phyloP scores from a whole-genome alignment of 2,797 vertebrate species.

The Oryzias dopingdopingensis region DNA sequence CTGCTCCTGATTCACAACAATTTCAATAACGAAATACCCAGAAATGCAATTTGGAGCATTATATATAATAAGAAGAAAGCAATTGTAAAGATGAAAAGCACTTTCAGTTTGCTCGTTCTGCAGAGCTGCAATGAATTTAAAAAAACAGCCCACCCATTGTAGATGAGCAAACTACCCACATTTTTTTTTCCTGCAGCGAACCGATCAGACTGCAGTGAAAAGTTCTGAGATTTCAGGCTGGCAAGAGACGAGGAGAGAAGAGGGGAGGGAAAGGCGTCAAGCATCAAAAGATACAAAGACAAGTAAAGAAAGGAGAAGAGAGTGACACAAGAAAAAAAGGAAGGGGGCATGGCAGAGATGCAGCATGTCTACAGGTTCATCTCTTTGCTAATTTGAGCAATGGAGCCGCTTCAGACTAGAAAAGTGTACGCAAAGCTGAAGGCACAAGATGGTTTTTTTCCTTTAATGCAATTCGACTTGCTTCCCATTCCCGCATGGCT shows the following conservation, averaged over 20 bases:
- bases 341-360: slow-evolving; percentile 2
- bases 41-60: too few relatives aligned
- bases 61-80: background rate
- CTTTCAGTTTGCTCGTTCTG: slow-evolving; percentile 12
- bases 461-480: slow-evolving; percentile 51
- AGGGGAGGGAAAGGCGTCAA: background rate
- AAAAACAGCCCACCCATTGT: slow-evolving; percentile 33
- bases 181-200: slow-evolving; percentile 46
- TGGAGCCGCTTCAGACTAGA: slow-evolving; percentile 19
- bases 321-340: slow-evolving; percentile 16
- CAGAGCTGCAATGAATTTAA: background rate
- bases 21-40: too few relatives aligned
- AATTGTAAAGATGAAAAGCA: slow-evolving; percentile 2
- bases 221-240: slow-evolving; percentile 20
- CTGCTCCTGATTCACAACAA: too few relatives aligned
- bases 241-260: background rate
- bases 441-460: slow-evolving; percentile 20
- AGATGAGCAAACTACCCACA: slow-evolving; percentile 6
- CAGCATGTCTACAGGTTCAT: slow-evolving; percentile 9
- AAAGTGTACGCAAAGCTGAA: slow-evolving; percentile 1
- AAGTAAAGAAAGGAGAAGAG: slow-evolving; percentile 15
- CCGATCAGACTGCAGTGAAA: slow-evolving; percentile 46
- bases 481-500: slow-evolving; percentile 45
- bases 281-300: slow-evolving; percentile 11
- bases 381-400: slow-evolving; percentile 45